These are phyloP conservation scores for Cybosia mesomella DNA, from an alignment of 2,888 invertebrate genomes.

Conservation along the genomic window DNA sequence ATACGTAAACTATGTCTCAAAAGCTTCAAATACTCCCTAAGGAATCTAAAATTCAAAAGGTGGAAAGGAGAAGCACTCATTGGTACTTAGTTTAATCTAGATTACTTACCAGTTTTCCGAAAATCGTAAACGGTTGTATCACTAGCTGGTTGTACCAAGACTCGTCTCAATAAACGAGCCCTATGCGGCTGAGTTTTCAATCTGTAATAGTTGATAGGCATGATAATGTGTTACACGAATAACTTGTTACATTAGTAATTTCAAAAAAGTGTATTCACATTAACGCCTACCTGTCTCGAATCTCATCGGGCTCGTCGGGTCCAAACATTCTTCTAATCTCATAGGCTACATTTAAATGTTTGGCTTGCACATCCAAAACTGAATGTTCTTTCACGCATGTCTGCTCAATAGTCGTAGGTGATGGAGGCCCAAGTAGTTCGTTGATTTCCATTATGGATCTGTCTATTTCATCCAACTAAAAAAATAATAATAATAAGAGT, in stretches of 20 bases:
- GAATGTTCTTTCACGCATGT: background rate
- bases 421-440: conserved; percentile 61
- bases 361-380: conserved; percentile 43
- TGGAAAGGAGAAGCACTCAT: too few relatives aligned
- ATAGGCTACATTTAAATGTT: conserved; percentile 55
- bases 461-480: conserved; percentile 72
- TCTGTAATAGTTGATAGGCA: conserved; percentile 3
- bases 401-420: conserved; percentile 20
- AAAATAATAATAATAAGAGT: conserved; percentile 15
- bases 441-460: conserved; percentile 67
- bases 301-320: conserved; percentile 48
- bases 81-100: background rate
- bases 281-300: conserved; percentile 31
- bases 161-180: conserved; percentile 30
- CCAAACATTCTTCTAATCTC: conserved; percentile 64
- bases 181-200: conserved; percentile 22
- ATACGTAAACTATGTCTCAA: too few relatives aligned
- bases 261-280: background rate
- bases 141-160: conserved; percentile 33
- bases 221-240: conserved; percentile 1
- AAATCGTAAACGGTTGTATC: conserved; percentile 38
- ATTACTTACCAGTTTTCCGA: conserved; percentile 33
- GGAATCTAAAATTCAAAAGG: too few relatives aligned
- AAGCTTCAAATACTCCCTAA: too few relatives aligned
- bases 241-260: background rate